These are phyloP conservation scores for Apocheima hispidaria DNA, from an alignment of 2,888 invertebrate species.

Conservation along the genomic window DNA sequence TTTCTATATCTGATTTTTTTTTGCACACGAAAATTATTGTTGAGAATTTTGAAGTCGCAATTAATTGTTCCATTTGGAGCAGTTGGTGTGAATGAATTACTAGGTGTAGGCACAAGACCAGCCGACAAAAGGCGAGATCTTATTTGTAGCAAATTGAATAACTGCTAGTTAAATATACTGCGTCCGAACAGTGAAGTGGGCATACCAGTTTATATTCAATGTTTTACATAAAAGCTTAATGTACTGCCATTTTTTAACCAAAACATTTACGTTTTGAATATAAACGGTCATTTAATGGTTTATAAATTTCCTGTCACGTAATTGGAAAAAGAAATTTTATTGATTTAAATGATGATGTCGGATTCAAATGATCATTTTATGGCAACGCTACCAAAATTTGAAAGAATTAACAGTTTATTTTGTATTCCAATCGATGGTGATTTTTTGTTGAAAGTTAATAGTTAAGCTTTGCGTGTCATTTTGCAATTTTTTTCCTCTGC, in stretches of 20 bases:
- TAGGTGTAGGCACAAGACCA: no score
- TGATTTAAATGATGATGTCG: slow-evolving; percentile 31
- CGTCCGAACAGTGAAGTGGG: slow-evolving; percentile 45
- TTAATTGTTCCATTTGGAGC: no score
- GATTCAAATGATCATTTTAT: slow-evolving; percentile 19
- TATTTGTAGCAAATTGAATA: background rate
- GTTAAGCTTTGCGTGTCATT: slow-evolving; percentile 4
- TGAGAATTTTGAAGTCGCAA: no score
- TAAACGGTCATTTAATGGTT: slow-evolving; percentile 26
- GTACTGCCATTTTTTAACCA: slow-evolving; percentile 50
- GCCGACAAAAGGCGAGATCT: no score
- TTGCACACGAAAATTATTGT: no score
- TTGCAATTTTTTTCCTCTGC: slow-evolving; percentile 1
- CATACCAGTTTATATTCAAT: slow-evolving; percentile 47
- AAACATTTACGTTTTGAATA: slow-evolving; percentile 22
- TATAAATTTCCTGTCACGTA: slow-evolving; percentile 37
- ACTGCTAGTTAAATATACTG: slow-evolving; percentile 37
- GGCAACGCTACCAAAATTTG: slow-evolving; percentile 12
- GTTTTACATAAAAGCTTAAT: slow-evolving; percentile 72
- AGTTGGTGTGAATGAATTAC: no score
- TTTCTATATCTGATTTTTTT: no score
- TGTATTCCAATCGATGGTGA: background rate
- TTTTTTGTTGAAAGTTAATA: background rate
- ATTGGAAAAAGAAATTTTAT: slow-evolving; percentile 37
- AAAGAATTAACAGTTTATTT: slow-evolving; percentile 1